Evolutionary conservation across 2,888 invertebrate species (phyloP).

Genomic region (Acanthosepion esculentum): DNA sequence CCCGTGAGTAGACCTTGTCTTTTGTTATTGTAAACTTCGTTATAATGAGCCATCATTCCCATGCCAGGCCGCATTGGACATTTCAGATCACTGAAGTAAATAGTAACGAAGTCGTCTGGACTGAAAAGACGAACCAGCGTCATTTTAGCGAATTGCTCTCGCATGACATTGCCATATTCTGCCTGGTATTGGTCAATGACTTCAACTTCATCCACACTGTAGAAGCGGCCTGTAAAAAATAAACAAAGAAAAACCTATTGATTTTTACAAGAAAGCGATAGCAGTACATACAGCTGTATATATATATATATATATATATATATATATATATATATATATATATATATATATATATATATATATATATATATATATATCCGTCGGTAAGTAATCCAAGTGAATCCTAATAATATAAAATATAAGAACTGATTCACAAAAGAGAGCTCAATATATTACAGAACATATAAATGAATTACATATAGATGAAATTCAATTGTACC

Average conservation of each 20-base stretch:
- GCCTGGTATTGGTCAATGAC: constrained; percentile 44
- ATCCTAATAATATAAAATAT: too few relatives aligned
- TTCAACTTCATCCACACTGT: constrained; percentile 49
- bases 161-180: constrained; percentile 50
- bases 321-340: too few relatives aligned
- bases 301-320: too few relatives aligned
- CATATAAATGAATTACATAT: too few relatives aligned
- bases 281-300: not conserved
- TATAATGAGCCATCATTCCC: constrained; percentile 51
- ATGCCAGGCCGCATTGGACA: constrained; percentile 50
- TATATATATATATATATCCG: too few relatives aligned
- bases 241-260: not conserved
- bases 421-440: too few relatives aligned
- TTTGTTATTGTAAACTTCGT: constrained; percentile 50
- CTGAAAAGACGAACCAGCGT: constrained; percentile 49
- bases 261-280: not conserved
- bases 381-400: too few relatives aligned
- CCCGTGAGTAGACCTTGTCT: constrained; percentile 51
- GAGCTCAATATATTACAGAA: too few relatives aligned
- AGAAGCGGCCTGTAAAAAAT: constrained; percentile 49
- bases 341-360: too few relatives aligned
- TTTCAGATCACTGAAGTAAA: constrained; percentile 50
- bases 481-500: too few relatives aligned
- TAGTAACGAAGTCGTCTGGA: constrained; percentile 50
- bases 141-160: constrained; percentile 50